Percentiles rank a stretch among this genome's conserved stretches.
Evolutionary conservation across 2,113 vertebrate genomes (phyloP).

Genomic region (Cepphus grylle): DNA sequence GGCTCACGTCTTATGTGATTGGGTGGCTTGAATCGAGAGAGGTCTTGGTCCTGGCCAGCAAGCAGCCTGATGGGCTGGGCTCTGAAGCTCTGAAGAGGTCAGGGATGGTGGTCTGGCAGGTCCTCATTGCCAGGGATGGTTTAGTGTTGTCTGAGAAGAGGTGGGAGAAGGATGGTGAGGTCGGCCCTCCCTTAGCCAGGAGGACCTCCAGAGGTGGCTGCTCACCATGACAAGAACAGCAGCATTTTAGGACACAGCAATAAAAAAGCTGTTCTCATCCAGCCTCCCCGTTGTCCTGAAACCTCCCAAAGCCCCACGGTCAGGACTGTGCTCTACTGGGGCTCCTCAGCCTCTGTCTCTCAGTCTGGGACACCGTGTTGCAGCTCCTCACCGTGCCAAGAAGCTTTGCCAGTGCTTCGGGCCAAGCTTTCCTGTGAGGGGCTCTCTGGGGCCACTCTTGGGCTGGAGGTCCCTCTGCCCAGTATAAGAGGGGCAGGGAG

Average conservation of each 20-base stretch:
- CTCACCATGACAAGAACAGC: fast-evolving
- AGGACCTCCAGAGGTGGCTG: not conserved
- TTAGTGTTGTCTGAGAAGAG: not conserved
- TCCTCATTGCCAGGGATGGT: not conserved
- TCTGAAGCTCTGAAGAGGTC: not conserved
- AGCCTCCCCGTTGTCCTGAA: not conserved
- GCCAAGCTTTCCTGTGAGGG: not conserved
- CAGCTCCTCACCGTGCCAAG: not conserved
- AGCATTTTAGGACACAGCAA: not conserved
- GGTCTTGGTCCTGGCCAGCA: not conserved
- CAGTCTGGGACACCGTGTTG: not conserved
- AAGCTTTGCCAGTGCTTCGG: not conserved
- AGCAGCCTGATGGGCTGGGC: fast-evolving
- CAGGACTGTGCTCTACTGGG: fast-evolving
- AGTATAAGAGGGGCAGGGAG: not conserved
- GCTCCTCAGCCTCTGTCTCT: not conserved
- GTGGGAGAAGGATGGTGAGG: not conserved
- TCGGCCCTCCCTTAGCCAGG: not conserved
- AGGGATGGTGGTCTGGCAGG: not conserved
- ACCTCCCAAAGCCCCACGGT: not conserved
- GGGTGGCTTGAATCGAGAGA: not conserved
- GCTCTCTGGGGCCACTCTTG: not conserved
- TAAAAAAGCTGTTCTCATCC: not conserved
- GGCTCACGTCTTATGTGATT: fast-evolving
- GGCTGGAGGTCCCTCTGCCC: not conserved